Evolutionary conservation across 1,140 invertebrate species (phyloP).

Genomic region (Bombus waltoni): DNA sequence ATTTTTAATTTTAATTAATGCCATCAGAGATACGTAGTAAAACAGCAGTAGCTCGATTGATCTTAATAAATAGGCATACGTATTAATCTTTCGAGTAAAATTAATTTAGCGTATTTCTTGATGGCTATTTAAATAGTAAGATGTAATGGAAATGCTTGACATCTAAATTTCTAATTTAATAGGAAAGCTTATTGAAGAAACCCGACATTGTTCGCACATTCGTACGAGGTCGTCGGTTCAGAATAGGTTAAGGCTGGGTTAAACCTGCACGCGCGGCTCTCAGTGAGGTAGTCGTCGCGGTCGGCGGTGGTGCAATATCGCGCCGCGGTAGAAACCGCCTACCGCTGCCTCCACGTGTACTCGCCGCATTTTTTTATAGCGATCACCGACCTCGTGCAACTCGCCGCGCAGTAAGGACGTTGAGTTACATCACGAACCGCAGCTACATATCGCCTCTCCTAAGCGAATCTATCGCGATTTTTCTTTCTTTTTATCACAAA

Average conservation of each 20-base stretch:
- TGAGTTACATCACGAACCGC: slow-evolving; percentile 78
- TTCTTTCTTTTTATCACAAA: background rate
- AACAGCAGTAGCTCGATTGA: background rate
- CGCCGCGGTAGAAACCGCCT: slow-evolving; percentile 70
- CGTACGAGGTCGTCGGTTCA: slow-evolving; percentile 39
- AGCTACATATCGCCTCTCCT: slow-evolving; percentile 27
- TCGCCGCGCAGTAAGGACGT: slow-evolving; percentile 81
- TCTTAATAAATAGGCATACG: background rate
- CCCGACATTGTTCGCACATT: slow-evolving; percentile 16
- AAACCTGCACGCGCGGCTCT: slow-evolving; percentile 65
- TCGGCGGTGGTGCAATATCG: slow-evolving; percentile 59
- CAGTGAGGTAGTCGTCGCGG: slow-evolving; percentile 68
- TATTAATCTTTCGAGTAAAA: background rate
- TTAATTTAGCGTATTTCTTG: background rate
- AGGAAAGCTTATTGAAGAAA: slow-evolving; percentile 17
- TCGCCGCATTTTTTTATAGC: slow-evolving; percentile 81
- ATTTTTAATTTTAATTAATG: background rate
- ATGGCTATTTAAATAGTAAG: no score
- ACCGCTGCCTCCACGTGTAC: slow-evolving; percentile 80
- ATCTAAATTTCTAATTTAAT: background rate
- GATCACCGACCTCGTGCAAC: slow-evolving; percentile 83
- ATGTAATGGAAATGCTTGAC: background rate
- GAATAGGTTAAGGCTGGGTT: slow-evolving; percentile 57
- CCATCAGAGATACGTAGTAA: background rate
- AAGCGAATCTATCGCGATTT: slow-evolving; percentile 36